A percentile compares a stretch with the other conserved stretches of the same genome.
Evolutionary conservation across 2,797 vertebrate genomes (phyloP).

Genomic region (Crocodylus rhombifer): DNA sequence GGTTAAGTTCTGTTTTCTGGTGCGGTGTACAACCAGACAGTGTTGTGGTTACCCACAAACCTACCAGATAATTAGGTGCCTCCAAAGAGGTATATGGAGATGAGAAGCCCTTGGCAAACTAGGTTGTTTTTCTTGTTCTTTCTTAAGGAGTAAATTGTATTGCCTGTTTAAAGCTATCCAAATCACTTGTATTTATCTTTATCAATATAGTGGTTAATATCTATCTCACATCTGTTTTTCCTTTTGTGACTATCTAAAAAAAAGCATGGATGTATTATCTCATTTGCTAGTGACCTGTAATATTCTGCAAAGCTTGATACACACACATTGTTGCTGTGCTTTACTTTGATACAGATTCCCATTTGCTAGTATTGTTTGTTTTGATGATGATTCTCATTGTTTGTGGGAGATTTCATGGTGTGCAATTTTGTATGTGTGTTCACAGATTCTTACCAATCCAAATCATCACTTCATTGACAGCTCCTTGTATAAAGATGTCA

Average conservation of each 20-base stretch:
- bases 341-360: neutral
- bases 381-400: conserved; percentile 3
- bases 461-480: conserved; percentile 91
- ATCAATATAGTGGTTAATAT: neutral
- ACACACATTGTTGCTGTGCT: neutral
- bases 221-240: no score
- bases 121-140: neutral
- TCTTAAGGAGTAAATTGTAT: neutral
- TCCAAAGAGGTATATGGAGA: neutral
- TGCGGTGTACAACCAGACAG: neutral
- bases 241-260: neutral
- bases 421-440: conserved; percentile 43
- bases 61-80: neutral
- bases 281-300: neutral
- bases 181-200: neutral
- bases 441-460: conserved; percentile 92
- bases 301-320: neutral
- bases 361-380: conserved; percentile 17
- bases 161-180: neutral
- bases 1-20: neutral
- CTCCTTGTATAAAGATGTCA: conserved; percentile 94
- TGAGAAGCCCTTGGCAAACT: neutral
- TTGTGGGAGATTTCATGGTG: neutral
- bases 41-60: neutral
- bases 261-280: neutral